phyloP scores from a whole-genome alignment of 1,140 invertebrate genomes.

The Anoplophora glabripennis region DNA sequence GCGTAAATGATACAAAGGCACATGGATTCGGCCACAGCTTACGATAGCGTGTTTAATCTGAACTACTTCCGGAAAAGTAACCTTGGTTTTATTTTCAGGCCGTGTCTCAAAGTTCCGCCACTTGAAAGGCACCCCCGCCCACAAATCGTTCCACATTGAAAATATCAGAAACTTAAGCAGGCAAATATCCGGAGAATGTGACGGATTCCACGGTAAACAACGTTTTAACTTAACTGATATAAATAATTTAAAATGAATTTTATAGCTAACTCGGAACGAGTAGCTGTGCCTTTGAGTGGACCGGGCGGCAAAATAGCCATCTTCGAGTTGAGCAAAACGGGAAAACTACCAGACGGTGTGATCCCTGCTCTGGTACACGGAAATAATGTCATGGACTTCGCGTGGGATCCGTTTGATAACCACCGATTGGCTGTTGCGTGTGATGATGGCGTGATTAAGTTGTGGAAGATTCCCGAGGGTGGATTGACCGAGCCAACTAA shows the following conservation, averaged over 20 bases:
- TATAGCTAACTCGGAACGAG: conserved; percentile 75
- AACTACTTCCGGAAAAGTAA: too few species aligned
- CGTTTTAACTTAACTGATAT: not conserved
- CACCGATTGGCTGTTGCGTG: conserved; percentile 79
- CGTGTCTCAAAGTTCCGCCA: conserved; percentile 92
- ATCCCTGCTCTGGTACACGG: conserved; percentile 85
- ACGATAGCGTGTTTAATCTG: too few species aligned
- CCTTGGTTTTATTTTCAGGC: conserved; percentile 57
- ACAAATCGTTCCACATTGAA: conserved; percentile 88
- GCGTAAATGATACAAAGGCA: too few species aligned
- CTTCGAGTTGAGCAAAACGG: conserved; percentile 76
- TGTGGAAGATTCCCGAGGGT: conserved; percentile 67
- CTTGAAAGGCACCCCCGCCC: conserved; percentile 82
- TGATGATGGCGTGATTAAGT: conserved; percentile 83
- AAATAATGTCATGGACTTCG: conserved; percentile 86
- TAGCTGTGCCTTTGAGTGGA: conserved; percentile 83
- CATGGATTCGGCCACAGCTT: too few species aligned
- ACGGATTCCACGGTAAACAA: conserved; percentile 79
- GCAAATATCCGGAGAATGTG: conserved; percentile 89
- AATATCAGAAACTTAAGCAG: conserved; percentile 88
- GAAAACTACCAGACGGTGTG: conserved; percentile 75
- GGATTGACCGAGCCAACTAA: conserved; percentile 63
- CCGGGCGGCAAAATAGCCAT: conserved; percentile 87
- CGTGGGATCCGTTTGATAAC: conserved; percentile 89
- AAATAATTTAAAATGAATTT: not conserved